A percentile compares a stretch with the other conserved stretches of the same genome.
Evolutionary conservation across 35 echinoderm and acorn worm genomes (phyloP).

Genomic region (Ophioderma brevispina): DNA sequence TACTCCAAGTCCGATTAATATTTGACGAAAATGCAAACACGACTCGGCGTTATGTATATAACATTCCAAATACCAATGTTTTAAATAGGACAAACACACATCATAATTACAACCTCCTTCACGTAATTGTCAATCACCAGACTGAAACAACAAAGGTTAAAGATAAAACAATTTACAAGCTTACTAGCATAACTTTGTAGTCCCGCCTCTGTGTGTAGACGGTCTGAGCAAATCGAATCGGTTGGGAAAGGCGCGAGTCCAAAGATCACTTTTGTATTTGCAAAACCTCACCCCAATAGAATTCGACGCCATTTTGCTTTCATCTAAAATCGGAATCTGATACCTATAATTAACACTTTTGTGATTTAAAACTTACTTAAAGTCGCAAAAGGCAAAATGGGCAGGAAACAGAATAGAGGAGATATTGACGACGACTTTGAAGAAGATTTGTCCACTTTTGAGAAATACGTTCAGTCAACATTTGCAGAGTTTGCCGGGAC

Average conservation of each 20-base stretch:
- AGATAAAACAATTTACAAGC: not conserved
- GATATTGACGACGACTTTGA: conserved; percentile 30
- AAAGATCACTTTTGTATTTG: conserved; percentile 24
- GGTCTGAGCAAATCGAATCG: not conserved
- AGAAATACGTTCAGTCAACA: conserved; percentile 91
- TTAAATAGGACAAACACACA: not conserved
- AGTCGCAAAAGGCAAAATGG: conserved; percentile 23
- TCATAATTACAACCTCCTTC: not conserved
- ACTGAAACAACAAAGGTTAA: not conserved
- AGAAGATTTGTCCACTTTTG: conserved; percentile 67
- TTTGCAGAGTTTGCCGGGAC: conserved; percentile 89
- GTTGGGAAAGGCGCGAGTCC: conserved; percentile 18
- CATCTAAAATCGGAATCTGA: not conserved
- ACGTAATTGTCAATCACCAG: not conserved
- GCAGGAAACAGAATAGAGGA: not conserved
- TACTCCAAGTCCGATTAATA: too few species aligned
- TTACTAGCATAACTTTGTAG: not conserved
- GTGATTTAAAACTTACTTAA: not conserved
- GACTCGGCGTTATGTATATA: not conserved
- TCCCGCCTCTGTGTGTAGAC: not conserved
- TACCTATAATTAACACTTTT: too few species aligned
- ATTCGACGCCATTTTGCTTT: conserved; percentile 21
- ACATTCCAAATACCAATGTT: not conserved
- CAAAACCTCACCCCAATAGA: not conserved
- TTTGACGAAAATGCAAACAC: not conserved